A percentile compares a stretch with the other conserved stretches of the same genome.
Conservation (phyloP, 2,888 invertebrate genomes). For the Creontiades dilutus region DNA sequence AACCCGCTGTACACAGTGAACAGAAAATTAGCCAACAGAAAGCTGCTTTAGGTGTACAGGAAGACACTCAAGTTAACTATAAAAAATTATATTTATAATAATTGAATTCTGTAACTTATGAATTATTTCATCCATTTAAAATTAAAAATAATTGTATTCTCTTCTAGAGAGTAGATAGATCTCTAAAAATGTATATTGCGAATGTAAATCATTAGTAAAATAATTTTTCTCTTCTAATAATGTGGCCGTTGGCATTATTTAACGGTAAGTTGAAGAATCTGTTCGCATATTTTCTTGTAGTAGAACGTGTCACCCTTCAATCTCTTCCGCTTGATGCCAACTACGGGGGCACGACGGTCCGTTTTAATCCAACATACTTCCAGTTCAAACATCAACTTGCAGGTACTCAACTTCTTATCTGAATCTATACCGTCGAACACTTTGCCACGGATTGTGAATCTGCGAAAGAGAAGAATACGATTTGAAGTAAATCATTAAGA, state of each 20-base stretch:
- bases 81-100: neutral
- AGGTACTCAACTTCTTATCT: slow-evolving; percentile 59
- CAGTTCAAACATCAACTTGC: slow-evolving; percentile 83
- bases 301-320: slow-evolving; percentile 89
- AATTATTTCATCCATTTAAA: neutral
- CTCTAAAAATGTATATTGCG: slow-evolving; percentile 3
- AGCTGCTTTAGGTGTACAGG: too few species aligned
- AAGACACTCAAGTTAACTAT: too few species aligned
- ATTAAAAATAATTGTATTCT: neutral
- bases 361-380: slow-evolving; percentile 83
- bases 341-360: slow-evolving; percentile 77
- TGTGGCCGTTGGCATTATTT: slow-evolving; percentile 39
- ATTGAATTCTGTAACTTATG: too few species aligned
- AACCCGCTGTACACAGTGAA: too few species aligned
- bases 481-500: too few species aligned
- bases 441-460: slow-evolving; percentile 85
- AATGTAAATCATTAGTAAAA: neutral
- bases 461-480: slow-evolving; percentile 76
- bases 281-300: slow-evolving; percentile 88
- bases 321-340: slow-evolving; percentile 86
- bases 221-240: slow-evolving; percentile 19
- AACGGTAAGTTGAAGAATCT: slow-evolving; percentile 80
- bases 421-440: slow-evolving; percentile 77
- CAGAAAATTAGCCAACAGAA: too few species aligned
- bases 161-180: slow-evolving; percentile 1